Evolutionary conservation across 2,888 invertebrate genomes (phyloP).

Genomic region (Dione vanillae): DNA sequence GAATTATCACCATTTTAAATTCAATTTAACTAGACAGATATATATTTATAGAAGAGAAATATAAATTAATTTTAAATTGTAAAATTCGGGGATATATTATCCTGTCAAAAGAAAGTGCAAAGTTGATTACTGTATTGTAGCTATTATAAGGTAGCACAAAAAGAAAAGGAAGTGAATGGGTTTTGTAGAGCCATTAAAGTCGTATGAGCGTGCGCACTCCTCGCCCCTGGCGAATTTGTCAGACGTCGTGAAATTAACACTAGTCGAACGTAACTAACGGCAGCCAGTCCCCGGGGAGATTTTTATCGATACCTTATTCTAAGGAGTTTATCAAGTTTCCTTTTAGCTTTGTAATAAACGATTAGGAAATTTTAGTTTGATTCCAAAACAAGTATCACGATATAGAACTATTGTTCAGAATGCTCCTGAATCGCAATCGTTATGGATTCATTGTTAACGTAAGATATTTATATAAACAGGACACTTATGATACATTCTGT

Average conservation of each 20-base stretch:
- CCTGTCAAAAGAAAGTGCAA: slow-evolving; percentile 16
- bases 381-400: neutral
- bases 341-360: slow-evolving; percentile 35
- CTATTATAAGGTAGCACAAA: slow-evolving; percentile 25
- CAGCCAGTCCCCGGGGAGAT: slow-evolving; percentile 55
- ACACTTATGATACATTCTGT: no score
- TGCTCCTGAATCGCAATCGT: neutral
- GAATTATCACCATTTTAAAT: slow-evolving; percentile 39
- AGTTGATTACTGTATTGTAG: slow-evolving; percentile 24
- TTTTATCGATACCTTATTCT: slow-evolving; percentile 60
- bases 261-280: slow-evolving; percentile 71
- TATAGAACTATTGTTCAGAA: neutral
- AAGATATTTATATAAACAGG: no score
- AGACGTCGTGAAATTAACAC: slow-evolving; percentile 76
- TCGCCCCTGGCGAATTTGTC: slow-evolving; percentile 66
- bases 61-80: slow-evolving; percentile 27
- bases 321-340: slow-evolving; percentile 45
- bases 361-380: neutral
- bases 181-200: slow-evolving; percentile 32
- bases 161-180: slow-evolving; percentile 26
- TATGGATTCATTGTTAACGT: neutral
- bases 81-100: slow-evolving; percentile 25
- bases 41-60: slow-evolving; percentile 30
- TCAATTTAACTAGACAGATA: slow-evolving; percentile 34
- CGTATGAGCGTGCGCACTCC: slow-evolving; percentile 33